Evolutionary conservation across 2,113 vertebrate genomes (phyloP), one percentile per base, ranked within the genome.

Genomic region (Etheostoma spectabile): DNA sequence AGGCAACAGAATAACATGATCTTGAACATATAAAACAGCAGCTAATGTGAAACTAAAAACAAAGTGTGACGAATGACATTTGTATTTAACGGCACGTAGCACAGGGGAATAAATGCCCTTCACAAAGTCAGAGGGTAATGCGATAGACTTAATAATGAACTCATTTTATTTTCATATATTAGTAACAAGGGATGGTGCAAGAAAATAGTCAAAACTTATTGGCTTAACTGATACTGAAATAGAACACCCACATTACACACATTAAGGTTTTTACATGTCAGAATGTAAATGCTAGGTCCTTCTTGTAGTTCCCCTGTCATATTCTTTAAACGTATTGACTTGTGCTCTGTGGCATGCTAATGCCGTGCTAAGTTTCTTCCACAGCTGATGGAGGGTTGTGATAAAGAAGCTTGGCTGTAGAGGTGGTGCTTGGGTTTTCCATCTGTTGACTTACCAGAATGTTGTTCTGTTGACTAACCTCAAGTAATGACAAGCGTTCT

Each of bases 31-130:
- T 62, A 57, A 76, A 45, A 45, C 53, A 67, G 71, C 65, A n/a
- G 74, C 68, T 84, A 92, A 93, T 85, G n/a, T 90, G 68, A 90
- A 90, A 81, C 77, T 68, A 86, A 84, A 87, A 89, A 90, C 79
- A 91, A 65, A 79, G 63, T 46, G 65, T 21, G 69, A 68, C 78
- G 83, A 90, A 77, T 79, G 87, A 79, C 64, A 74, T 78, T 80
- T 62, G 60, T 82, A 60, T 86, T 88, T 80, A 82, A 82, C 68
- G 4, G 30, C 56, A 70, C 21, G 49, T 68, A 70, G 55, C 35
- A 27, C 48, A 57, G 62, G 56, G 56, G 74, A 19, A 84, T 42
- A 49, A 80, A 79, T 74, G 51, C 56, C 57, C 49, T 51, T 35
- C 63, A 62, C 53, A 64, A 60, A 77, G 67, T 80, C 49, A 77